phyloP scores from a whole-genome alignment of 2,797 vertebrate genomes.

The Syngnathus acus region DNA sequence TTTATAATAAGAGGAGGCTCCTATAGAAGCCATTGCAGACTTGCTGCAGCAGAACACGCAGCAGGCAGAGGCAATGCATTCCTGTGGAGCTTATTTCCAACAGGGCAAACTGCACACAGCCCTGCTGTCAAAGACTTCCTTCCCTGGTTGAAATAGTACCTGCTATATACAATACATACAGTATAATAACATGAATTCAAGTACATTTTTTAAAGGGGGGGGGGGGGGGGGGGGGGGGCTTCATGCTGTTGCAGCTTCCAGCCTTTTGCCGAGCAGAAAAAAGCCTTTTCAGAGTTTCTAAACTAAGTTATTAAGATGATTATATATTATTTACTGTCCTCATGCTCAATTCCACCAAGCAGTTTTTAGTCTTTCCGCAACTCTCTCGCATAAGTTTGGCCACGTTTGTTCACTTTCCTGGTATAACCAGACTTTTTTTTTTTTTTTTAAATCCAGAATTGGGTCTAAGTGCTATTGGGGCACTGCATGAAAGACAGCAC shows the following conservation, averaged over 20 bases:
- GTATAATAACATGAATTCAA: slow-evolving; percentile 1
- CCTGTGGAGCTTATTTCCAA: slow-evolving; percentile 12
- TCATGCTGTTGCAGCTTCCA: background rate
- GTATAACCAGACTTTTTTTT: too few relatives aligned
- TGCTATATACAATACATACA: too few relatives aligned
- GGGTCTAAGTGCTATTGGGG: too few relatives aligned
- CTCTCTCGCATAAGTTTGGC: too few relatives aligned
- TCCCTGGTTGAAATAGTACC: slow-evolving; percentile 3
- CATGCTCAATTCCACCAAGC: background rate
- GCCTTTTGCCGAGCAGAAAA: background rate
- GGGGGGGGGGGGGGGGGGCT: too few relatives aligned
- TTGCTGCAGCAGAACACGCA: slow-evolving; percentile 51
- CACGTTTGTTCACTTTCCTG: too few relatives aligned
- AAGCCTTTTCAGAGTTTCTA: background rate
- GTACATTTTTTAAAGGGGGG: background rate
- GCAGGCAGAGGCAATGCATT: slow-evolving; percentile 27
- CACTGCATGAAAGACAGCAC: too few relatives aligned
- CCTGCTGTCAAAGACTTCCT: background rate
- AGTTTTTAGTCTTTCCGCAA: too few relatives aligned
- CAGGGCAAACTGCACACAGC: background rate
- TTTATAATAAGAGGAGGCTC: slow-evolving; percentile 52
- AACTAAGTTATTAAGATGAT: background rate
- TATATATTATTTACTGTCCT: background rate
- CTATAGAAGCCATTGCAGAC: slow-evolving; percentile 50
- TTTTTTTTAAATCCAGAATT: too few relatives aligned